phyloP scores from a whole-genome alignment of 2,797 vertebrate genomes.

The Nannoperca obscura region DNA sequence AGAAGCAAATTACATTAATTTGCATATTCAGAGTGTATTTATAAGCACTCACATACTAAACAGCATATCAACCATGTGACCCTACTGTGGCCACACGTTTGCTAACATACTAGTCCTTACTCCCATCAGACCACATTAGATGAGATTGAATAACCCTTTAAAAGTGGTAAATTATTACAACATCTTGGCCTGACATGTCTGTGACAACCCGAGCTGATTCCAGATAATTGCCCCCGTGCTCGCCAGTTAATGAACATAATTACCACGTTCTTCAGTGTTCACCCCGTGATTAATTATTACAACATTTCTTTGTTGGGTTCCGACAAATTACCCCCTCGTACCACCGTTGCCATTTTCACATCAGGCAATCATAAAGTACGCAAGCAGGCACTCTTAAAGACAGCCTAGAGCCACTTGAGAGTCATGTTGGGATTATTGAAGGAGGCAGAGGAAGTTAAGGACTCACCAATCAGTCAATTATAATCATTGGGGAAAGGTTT shows the following conservation, averaged over 20 bases:
- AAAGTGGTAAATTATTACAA: conserved; percentile 82
- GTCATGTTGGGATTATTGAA: conserved; percentile 80
- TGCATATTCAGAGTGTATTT: conserved; percentile 39
- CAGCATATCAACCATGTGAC: conserved; percentile 51
- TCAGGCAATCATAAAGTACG: conserved; percentile 83
- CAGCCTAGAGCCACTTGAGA: conserved; percentile 81
- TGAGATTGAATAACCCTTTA: conserved; percentile 65
- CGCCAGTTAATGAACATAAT: conserved; percentile 88
- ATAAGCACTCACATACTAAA: conserved; percentile 15
- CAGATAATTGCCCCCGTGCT: conserved; percentile 86
- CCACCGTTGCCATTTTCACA: conserved; percentile 81
- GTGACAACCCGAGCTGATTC: conserved; percentile 81
- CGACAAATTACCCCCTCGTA: conserved; percentile 83
- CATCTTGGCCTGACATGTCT: conserved; percentile 76
- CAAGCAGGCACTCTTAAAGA: conserved; percentile 80
- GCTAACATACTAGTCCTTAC: conserved; percentile 38
- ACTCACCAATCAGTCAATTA: conserved; percentile 80
- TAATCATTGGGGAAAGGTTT: conserved; percentile 74
- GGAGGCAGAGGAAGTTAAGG: conserved; percentile 81
- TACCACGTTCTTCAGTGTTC: conserved; percentile 83
- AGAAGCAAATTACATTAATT: conserved; percentile 18
- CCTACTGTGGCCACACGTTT: conserved; percentile 44
- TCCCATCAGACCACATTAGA: conserved; percentile 68
- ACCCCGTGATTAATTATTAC: conserved; percentile 88
- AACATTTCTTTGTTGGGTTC: conserved; percentile 87